These are phyloP conservation scores for Anguilla rostrata DNA, from an alignment of 2,113 vertebrate species.

Conservation along the genomic window DNA sequence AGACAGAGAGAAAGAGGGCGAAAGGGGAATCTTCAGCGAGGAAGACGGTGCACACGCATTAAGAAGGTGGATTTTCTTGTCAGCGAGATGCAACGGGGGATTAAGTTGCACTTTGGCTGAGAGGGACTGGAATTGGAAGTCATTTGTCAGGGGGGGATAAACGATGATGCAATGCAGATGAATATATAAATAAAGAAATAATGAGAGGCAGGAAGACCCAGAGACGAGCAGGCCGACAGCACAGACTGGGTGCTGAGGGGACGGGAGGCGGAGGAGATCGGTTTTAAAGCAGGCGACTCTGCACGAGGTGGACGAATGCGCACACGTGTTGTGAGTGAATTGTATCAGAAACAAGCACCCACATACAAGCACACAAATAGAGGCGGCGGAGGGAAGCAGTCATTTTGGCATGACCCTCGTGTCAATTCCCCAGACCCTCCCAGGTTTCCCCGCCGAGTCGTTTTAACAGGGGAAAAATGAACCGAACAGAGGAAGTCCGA, in stretches of 20 bases:
- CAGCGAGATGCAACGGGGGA: conserved; percentile 69
- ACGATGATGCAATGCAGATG: conserved; percentile 68
- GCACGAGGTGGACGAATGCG: not conserved
- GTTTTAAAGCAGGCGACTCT: not conserved
- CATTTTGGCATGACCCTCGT: conserved; percentile 90
- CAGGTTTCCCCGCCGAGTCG: conserved; percentile 88
- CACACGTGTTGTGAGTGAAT: not conserved
- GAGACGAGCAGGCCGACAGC: conserved; percentile 15
- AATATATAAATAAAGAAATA: conserved; percentile 51
- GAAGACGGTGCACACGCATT: conserved; percentile 67
- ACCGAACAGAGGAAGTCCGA: conserved; percentile 95
- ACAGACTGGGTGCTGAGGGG: not conserved
- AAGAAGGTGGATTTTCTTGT: conserved; percentile 75
- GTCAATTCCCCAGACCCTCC: conserved; percentile 81
- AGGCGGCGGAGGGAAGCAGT: conserved; percentile 67
- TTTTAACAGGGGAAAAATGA: conserved; percentile 98
- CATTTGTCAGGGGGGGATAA: conserved; percentile 68
- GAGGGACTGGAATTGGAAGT: conserved; percentile 64
- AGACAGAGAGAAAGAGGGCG: conserved; percentile 31
- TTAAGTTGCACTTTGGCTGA: conserved; percentile 71
- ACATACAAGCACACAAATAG: conserved; percentile 3
- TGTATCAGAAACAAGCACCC: conserved; percentile 5
- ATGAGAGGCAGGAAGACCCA: conserved; percentile 51
- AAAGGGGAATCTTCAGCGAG: conserved; percentile 35
- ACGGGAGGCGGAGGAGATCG: not conserved